Evolutionary conservation across 2,888 invertebrate genomes (phyloP), one percentile per base, ranked within the genome.

Genomic region (Epirrhoe alternata): DNA sequence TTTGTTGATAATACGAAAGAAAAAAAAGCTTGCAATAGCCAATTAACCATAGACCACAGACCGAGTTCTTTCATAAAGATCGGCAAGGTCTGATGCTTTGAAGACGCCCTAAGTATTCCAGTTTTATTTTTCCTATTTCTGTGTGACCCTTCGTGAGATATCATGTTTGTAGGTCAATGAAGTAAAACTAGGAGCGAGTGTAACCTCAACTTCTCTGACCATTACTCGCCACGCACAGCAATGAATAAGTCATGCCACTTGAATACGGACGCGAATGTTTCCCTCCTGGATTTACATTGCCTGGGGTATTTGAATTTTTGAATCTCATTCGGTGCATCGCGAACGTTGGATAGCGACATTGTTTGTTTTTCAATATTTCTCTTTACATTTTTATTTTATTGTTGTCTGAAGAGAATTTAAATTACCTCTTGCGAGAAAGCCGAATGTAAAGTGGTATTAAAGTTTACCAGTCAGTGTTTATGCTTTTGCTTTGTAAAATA

Each of bases 181-280:
- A 42, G 38, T 42, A 42, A 42, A 33, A 3, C 38, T 4, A 10
- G 38, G 12, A 47, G 42, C 14, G 31, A 56, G 30, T 17, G 17
- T 47, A 33, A n/a, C 51, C 55, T 52, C 42, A 42, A 33, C 49
- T 49, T 52, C 50, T 16, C 64, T 56, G 63, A 66, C 59, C 55
- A 69, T 61, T 55, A 62, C 56, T 56, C 67, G 55, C 42, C 61
- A 67, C 66, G 64, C 70, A 60, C 45, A 30, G 63, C 64, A 50
- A 69, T 83, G 80, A 81, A 83, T 81, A 82, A 83, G 73, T 78
- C 76, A 80, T 78, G 74, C 70, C 61, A 67, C 74, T 73, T 74
- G 80, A 79, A 81, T 80, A 76, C 73, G 72, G 71, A 81, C 77
- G 77, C 69, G 77, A 73, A 73, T 74, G 72, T 67, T 75, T 67